Base-by-base conservation (phyloP, 2,888 invertebrate species). In the Pediacus dermestoides region DNA sequence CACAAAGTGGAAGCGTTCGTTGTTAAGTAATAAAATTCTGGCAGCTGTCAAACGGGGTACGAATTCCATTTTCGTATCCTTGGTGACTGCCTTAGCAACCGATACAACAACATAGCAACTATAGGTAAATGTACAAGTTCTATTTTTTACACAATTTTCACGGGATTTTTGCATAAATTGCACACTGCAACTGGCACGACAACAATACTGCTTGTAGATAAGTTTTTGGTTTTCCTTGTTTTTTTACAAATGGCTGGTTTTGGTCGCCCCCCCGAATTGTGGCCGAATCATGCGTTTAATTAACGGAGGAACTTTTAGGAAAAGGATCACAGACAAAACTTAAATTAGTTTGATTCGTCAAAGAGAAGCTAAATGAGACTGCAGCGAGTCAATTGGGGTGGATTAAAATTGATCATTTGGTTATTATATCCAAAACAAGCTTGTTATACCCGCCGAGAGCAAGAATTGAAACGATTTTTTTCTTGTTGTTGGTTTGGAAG, bases 41-140 rank as follows among this genome's bases (percentile, higher is more conserved):
- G 45, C 60, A 66, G 57, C 67, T 69, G 68, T 68, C 68, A 69
- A 67, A 60, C 58, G 48, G n/a, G n/a, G 50, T 53, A 53, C 58
- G 58, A 63, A 61, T 61, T 61, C 53, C 60, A 62, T 56, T 61
- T 55, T 57, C 64, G 70, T 70, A 70, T 70, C 70, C 70, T 70
- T 70, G 70, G 70, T 57, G 69, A 70, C 66, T 62, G 65, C 64
- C 66, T 59, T 66, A 70, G 70, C 70, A 70, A 70, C 70, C 67
- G 63, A 69, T 68, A 68, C 69, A 70, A 69, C 70, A 70, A 70
- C 70, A 70, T 67, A 67, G 64, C 61, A 65, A 67, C 67, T 64
- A 58, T 64, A 66, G 67, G 66, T 67, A 67, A 67, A 64, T 53
- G 54, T 52, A 45, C 57, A 57, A 52, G 57, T 53, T 46, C 44